These are phyloP conservation scores for Rosalia funebris DNA, from an alignment of 2,888 invertebrate genomes.

Conservation along the genomic window DNA sequence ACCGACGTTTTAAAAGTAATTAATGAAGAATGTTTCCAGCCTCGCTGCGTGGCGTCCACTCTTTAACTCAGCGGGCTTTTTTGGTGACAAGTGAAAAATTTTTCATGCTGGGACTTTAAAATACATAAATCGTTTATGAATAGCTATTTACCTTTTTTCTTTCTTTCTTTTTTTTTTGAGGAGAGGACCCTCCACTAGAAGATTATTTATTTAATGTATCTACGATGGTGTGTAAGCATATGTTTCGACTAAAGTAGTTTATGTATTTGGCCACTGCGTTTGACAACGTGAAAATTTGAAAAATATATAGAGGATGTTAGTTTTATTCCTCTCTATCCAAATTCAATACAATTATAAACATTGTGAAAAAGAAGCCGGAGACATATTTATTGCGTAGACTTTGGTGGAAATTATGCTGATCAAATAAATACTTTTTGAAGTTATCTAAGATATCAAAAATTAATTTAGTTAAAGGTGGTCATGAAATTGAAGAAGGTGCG, in stretches of 20 bases:
- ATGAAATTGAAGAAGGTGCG: too few relatives aligned
- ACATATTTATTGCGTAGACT: too few relatives aligned
- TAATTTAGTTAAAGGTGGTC: too few relatives aligned
- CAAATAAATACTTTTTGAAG: too few relatives aligned
- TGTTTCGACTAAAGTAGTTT: background rate
- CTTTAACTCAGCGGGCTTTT: slow-evolving; percentile 23
- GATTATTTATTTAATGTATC: background rate
- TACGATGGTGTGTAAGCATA: background rate
- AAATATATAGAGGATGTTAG: too few relatives aligned
- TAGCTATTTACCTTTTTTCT: slow-evolving; percentile 3
- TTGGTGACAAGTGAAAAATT: slow-evolving; percentile 25
- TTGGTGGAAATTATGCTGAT: too few relatives aligned
- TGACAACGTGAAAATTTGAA: too few relatives aligned
- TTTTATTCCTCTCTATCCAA: too few relatives aligned
- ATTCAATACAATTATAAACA: too few relatives aligned
- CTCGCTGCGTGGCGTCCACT: slow-evolving; percentile 20
- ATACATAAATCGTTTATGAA: slow-evolving; percentile 17
- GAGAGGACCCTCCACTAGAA: background rate
- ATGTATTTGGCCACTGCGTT: background rate
- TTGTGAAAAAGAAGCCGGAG: too few relatives aligned
- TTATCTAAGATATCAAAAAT: too few relatives aligned
- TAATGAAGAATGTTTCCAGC: slow-evolving; percentile 25
- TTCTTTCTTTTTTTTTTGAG: background rate
- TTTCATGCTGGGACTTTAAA: slow-evolving; percentile 15
- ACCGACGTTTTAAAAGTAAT: slow-evolving; percentile 11